These are phyloP conservation scores for Nomada fabriciana DNA, from an alignment of 2,888 invertebrate genomes.

Conservation along the genomic window DNA sequence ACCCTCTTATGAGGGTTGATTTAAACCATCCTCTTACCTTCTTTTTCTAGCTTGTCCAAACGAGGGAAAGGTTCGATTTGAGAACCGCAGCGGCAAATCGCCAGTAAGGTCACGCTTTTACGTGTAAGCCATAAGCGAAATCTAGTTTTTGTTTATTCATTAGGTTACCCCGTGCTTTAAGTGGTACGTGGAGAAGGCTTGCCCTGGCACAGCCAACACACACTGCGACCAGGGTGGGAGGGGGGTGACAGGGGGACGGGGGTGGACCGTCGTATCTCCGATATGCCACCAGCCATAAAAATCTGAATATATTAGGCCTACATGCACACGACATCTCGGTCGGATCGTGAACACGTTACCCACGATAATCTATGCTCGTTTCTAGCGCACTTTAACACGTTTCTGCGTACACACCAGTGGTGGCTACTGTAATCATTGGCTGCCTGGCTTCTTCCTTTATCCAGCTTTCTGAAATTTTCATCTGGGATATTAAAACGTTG, in stretches of 20 bases:
- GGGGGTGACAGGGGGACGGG: slow-evolving; percentile 17
- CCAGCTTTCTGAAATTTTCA: background rate
- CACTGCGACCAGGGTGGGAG: slow-evolving; percentile 10
- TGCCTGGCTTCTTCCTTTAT: slow-evolving; percentile 17
- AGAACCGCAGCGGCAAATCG: slow-evolving; percentile 77
- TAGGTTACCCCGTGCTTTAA: slow-evolving; percentile 79
- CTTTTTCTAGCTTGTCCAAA: too few relatives aligned
- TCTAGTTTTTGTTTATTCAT: slow-evolving; percentile 84
- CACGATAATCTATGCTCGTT: slow-evolving; percentile 77
- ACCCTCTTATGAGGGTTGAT: too few relatives aligned
- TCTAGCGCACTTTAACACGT: slow-evolving; percentile 70
- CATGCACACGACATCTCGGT: slow-evolving; percentile 81
- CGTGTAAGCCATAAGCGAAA: slow-evolving; percentile 81
- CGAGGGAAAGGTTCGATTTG: slow-evolving; percentile 62
- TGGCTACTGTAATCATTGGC: slow-evolving; percentile 6
- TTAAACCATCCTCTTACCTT: too few relatives aligned
- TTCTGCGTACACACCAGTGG: slow-evolving; percentile 66
- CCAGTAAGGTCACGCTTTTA: slow-evolving; percentile 83
- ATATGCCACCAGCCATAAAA: slow-evolving; percentile 83
- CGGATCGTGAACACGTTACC: slow-evolving; percentile 80
- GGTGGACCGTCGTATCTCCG: slow-evolving; percentile 78
- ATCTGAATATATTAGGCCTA: slow-evolving; percentile 84
- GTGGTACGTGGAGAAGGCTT: slow-evolving; percentile 75
- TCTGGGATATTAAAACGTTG: background rate
- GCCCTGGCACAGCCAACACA: slow-evolving; percentile 46